Conservation (phyloP, 2,888 invertebrate genomes). For the Epirrhoe tristata region DNA sequence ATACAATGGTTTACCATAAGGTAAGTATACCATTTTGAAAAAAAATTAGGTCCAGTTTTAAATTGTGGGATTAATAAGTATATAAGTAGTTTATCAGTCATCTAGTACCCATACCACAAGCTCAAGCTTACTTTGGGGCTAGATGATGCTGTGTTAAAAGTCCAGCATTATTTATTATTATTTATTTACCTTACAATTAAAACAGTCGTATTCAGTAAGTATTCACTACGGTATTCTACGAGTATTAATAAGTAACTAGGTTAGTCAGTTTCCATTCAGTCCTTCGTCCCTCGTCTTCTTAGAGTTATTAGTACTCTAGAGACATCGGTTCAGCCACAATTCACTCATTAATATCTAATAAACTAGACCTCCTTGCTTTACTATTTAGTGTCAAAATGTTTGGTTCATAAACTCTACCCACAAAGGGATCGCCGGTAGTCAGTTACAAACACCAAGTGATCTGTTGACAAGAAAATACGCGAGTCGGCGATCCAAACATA, state of each 20-base stretch:
- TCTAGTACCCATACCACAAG: too few species aligned
- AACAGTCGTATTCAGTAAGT: background rate
- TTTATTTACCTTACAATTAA: background rate
- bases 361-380: slow-evolving; percentile 1
- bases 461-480: too few species aligned
- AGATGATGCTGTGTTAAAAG: too few species aligned
- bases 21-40: too few species aligned
- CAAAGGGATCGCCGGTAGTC: background rate
- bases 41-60: too few species aligned
- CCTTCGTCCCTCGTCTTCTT: background rate
- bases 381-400: slow-evolving; percentile 4
- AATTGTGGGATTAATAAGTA: too few species aligned
- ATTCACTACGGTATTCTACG: background rate
- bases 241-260: background rate
- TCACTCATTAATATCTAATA: slow-evolving; percentile 12
- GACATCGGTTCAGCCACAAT: slow-evolving; percentile 7
- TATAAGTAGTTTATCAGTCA: too few species aligned
- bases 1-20: too few species aligned
- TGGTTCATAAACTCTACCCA: background rate
- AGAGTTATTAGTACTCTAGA: slow-evolving; percentile 2
- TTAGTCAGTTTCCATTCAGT: background rate
- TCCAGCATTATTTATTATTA: too few species aligned
- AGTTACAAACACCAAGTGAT: background rate
- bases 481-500: too few species aligned
- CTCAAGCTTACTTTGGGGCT: too few species aligned